Evolutionary conservation across 92 coral and sea anemone genomes (phyloP).

Genomic region (Virgularia gustaviana): DNA sequence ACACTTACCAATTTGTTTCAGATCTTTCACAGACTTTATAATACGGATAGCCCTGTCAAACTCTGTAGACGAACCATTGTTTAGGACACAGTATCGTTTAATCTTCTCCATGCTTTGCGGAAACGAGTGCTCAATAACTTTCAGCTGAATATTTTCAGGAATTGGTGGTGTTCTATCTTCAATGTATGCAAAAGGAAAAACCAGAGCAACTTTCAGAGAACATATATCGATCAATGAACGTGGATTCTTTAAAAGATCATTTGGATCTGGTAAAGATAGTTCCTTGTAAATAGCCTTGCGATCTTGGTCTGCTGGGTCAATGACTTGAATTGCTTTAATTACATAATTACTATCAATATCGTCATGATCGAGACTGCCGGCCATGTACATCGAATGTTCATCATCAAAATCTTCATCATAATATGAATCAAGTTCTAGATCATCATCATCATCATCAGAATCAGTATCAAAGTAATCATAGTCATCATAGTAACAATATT

Average conservation of each 20-base stretch:
- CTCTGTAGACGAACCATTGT: constrained; percentile 50
- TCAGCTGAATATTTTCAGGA: constrained; percentile 83
- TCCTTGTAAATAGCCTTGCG: constrained; percentile 22
- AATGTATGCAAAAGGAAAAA: constrained; percentile 81
- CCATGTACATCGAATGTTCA: not conserved
- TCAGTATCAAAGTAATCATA: not conserved
- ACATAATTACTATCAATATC: not conserved
- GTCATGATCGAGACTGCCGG: not conserved
- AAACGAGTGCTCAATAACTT: constrained; percentile 71
- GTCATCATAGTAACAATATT: constrained; percentile 30
- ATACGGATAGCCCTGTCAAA: constrained; percentile 46
- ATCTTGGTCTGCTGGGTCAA: not conserved
- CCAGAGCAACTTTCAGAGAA: constrained; percentile 64
- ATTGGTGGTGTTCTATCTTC: constrained; percentile 86
- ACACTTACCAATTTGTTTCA: constrained; percentile 86
- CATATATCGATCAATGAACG: constrained; percentile 65
- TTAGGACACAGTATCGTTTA: constrained; percentile 69
- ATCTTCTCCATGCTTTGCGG: constrained; percentile 75
- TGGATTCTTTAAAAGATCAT: constrained; percentile 19
- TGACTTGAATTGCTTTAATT: not conserved
- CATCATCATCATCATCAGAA: constrained; percentile 2
- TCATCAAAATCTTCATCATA: constrained; percentile 28
- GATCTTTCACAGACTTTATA: constrained; percentile 60
- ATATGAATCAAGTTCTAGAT: constrained; percentile 5
- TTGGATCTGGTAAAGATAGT: constrained; percentile 1